These are phyloP conservation scores for Marmota monax DNA, from an alignment of 2,113 vertebrate genomes.

Conservation along the genomic window DNA sequence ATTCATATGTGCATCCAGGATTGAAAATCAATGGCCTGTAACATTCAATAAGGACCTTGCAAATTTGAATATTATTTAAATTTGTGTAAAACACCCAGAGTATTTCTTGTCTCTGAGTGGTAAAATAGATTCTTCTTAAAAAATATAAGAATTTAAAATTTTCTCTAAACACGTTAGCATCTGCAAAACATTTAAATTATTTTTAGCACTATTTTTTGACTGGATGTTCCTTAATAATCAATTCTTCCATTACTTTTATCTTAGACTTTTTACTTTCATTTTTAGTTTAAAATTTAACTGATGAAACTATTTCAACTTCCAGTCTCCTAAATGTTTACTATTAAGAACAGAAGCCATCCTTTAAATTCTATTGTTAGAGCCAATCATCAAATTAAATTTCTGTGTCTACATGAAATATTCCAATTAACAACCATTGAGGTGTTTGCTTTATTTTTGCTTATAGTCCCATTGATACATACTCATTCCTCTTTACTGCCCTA, in stretches of 20 bases:
- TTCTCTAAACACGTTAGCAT: neutral
- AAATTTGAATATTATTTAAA: neutral
- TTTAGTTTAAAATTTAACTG: slow-evolving; percentile 21
- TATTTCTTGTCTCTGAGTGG: neutral
- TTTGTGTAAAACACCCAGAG: neutral
- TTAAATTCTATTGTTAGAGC: slow-evolving; percentile 18
- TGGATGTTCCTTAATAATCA: neutral
- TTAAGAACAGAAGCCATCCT: neutral
- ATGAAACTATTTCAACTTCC: neutral
- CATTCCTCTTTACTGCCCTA: neutral
- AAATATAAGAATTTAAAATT: neutral
- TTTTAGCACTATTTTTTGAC: neutral
- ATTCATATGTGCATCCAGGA: neutral
- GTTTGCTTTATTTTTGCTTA: slow-evolving; percentile 8
- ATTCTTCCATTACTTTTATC: slow-evolving; percentile 22
- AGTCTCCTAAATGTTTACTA: neutral
- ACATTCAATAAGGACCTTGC: neutral
- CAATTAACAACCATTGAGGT: neutral
- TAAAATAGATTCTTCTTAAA: slow-evolving; percentile 10
- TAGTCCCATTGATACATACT: neutral
- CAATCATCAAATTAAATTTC: neutral
- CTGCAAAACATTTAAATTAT: neutral
- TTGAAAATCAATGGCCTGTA: neutral
- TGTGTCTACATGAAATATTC: neutral
- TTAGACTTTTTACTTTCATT: neutral